Evolutionary conservation across 1,140 invertebrate genomes (phyloP).

Genomic region (Augochlora pura): DNA sequence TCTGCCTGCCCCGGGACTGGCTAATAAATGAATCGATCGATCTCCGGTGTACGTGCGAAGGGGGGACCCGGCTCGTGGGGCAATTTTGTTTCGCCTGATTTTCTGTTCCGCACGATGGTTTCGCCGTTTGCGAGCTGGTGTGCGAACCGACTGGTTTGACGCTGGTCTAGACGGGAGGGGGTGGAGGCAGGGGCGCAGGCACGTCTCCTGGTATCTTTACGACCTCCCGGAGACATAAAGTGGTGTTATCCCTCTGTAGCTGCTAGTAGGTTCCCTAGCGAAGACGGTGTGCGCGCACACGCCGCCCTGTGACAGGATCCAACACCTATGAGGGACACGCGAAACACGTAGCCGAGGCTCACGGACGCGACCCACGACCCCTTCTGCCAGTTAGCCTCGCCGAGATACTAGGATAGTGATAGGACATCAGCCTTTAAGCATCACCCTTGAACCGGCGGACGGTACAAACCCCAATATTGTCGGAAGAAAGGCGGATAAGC

Average conservation of each 20-base stretch:
- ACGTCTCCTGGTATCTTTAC: conserved; percentile 65
- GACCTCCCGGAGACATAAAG: conserved; percentile 64
- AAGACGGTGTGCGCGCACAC: conserved; percentile 35
- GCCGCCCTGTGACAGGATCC: neutral
- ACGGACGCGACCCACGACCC: conserved; percentile 24
- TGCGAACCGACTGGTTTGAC: conserved; percentile 23
- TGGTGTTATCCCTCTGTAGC: conserved; percentile 65
- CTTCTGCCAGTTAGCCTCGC: conserved; percentile 41
- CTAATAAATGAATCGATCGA: conserved; percentile 58
- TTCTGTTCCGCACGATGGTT: conserved; percentile 8
- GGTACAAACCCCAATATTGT: conserved; percentile 52
- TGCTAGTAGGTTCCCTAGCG: conserved; percentile 8
- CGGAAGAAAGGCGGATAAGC: conserved; percentile 36
- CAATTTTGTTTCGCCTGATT: conserved; percentile 38
- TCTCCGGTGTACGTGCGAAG: conserved; percentile 13
- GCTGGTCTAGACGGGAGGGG: neutral
- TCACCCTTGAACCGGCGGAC: conserved; percentile 48
- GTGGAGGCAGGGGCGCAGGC: conserved; percentile 22
- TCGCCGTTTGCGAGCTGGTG: neutral
- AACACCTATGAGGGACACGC: neutral
- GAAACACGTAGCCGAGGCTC: neutral
- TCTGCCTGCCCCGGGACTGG: neutral
- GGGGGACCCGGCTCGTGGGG: neutral
- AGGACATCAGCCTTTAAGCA: conserved; percentile 48
- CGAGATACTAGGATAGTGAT: conserved; percentile 51